Base-by-base conservation (phyloP, 2,113 vertebrate genomes). In the Eubucco bourcierii region DNA sequence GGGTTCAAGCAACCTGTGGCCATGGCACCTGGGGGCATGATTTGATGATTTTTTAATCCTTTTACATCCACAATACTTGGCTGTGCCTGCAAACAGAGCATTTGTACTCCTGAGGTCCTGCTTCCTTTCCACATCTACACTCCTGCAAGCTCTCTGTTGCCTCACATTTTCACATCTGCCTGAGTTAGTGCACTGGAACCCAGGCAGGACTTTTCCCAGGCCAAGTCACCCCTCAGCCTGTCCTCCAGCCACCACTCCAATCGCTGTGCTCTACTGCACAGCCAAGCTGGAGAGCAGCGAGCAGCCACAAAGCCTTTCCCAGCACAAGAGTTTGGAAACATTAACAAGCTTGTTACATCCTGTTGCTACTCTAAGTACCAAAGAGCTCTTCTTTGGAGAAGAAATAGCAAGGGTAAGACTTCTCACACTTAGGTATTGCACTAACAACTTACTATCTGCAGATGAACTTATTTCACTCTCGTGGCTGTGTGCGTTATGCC, bases 341-440 rank as follows among this genome's bases (percentile, higher is more conserved):
- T 85, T 95, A 93, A 94, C 27, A 9, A 83, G 87, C 95, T 94
- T 90, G 64, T 94, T 91, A 68, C 83, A 96, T 88, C 95, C 94
- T 92, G 50, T 91, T 80, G 93, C 95, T 91, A 72, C 65, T 90
- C 83, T 93, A 94, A 95, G 90, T 34, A 91, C 82, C 84, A 66
- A 72, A 63, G 66, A 88, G 85, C 47, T 89, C 82, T 44, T 80
- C 23, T 41, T 72, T 4, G 2, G 71, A 90, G 92, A 73, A 85
- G 85, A 87, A 94, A 82, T 70, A 76, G 58, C 59, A 3, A 83
- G 83, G 89, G 72, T 46, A 70, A 34, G 23, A 87, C 80, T 82
- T 76, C 58, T 44, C 65, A 70, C 27, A 13, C 88, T 59, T 47
- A 44, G 52, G 58, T 56, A 5, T 31, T 19, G 17, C 18, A 7